Percentiles rank a stretch among this genome's conserved stretches.
Conservation (phyloP, 2,113 vertebrate genomes). For the Phrynosoma blainvillii region DNA sequence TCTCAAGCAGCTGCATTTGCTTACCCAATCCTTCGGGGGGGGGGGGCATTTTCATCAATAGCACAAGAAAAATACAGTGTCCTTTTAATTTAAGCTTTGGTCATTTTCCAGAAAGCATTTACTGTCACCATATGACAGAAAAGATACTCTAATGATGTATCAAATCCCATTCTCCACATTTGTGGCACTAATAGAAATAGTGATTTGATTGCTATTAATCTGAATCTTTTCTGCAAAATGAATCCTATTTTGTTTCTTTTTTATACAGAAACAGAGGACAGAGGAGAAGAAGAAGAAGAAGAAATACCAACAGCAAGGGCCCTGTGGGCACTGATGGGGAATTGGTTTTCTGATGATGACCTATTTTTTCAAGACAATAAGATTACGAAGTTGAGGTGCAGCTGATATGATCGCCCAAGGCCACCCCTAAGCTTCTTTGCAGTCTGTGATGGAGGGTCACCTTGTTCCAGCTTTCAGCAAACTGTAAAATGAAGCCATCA, state of each 20-base stretch:
- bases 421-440: constrained; percentile 44
- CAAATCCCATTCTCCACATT: constrained; percentile 30
- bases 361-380: constrained; percentile 59
- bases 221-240: constrained; percentile 45
- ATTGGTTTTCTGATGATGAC: constrained; percentile 62
- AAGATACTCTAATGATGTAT: constrained; percentile 39
- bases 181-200: constrained; percentile 31
- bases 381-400: constrained; percentile 61
- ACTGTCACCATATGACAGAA: neutral
- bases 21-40: constrained; percentile 18
- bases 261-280: constrained; percentile 19
- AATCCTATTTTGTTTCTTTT: constrained; percentile 46
- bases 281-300: neutral
- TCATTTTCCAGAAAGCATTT: constrained; percentile 23
- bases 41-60: constrained; percentile 11
- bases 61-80: constrained; percentile 17
- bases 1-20: constrained; percentile 60
- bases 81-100: constrained; percentile 39
- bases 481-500: constrained; percentile 35
- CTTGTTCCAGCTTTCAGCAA: constrained; percentile 44
- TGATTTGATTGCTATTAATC: constrained; percentile 46
- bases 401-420: constrained; percentile 62
- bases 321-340: constrained; percentile 35
- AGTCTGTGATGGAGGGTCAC: constrained; percentile 59
- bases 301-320: constrained; percentile 12